Evolutionary conservation across 2,113 vertebrate species (phyloP), one percentile per base, ranked within the genome.

Genomic region (Spilogale gracilis): DNA sequence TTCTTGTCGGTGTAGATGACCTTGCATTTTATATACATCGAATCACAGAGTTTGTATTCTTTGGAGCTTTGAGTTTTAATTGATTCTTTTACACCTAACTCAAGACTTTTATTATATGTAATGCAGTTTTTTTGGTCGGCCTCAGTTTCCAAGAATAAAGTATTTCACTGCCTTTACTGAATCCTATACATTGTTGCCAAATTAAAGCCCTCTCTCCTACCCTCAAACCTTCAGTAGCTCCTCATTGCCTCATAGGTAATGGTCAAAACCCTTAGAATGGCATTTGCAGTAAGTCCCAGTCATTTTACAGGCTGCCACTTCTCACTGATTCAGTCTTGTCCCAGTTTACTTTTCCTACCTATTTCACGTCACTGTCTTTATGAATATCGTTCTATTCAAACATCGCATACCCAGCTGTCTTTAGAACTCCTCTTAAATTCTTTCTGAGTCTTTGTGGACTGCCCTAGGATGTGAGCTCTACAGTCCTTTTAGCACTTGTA

Each of bases 21-120:
- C 80, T 93, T 93, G 48, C 38, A n/a, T 87, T 69, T 20, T 69
- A 74, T 60, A 67, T 80, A 93, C 95, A 21, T 82, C 50, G 74
- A 91, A 82, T 84, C 65, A 82, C 38, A 91, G 58, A 86, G 45
- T 60, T 76, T 92, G 10, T 76, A 54, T 52, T 69, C 79, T 81
- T 80, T 81, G 58, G 84, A 71, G 52, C 74, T 83, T 71, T 71
- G 38, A 56, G 61, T 79, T 97, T 63, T 60, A n/a, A 52, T 60
- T 71, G 17, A 38, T 83, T 82, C 7, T 95, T 91, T 73, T 67
- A 38, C 38, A 43, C 13, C 58, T 38, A 48, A 65, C 38, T 86
- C 27, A 45, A 56, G 58, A 38, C 45, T 86, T 60, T 61, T 67
- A 30, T 65, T 32, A 21, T 25, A 74, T 74, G 18, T 89, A 78